Conservation (phyloP, 2,113 vertebrate species). For the Notiomystis cincta region DNA sequence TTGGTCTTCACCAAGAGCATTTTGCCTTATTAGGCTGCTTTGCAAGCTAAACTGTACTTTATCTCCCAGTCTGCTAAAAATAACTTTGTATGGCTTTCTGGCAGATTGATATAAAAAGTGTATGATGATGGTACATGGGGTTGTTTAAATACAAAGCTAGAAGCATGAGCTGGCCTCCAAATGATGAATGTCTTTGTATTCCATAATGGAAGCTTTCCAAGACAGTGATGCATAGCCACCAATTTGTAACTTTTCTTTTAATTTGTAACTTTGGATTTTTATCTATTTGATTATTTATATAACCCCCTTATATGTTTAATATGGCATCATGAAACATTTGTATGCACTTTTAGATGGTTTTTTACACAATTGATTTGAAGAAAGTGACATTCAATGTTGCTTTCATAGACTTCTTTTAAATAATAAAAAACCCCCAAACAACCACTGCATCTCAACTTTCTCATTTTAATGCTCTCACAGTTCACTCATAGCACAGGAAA, state of each 20-base stretch:
- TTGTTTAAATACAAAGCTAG: constrained; percentile 51
- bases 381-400: not conserved
- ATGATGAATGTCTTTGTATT: constrained; percentile 24
- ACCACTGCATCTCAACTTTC: not conserved
- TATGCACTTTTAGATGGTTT: not conserved
- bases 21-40: constrained; percentile 56
- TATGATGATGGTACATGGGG: not conserved
- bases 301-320: not conserved
- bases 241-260: constrained; percentile 26
- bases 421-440: not conserved
- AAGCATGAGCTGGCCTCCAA: constrained; percentile 13
- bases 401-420: not conserved
- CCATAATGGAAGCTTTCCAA: constrained; percentile 28
- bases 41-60: constrained; percentile 31
- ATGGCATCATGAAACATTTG: not conserved
- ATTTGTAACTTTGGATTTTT: not conserved
- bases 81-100: constrained; percentile 39
- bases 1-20: constrained; percentile 15
- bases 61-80: constrained; percentile 22
- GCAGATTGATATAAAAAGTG: constrained; percentile 49
- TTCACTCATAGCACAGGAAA: not conserved
- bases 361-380: not conserved
- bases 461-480: not conserved
- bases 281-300: not conserved
- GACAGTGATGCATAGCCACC: constrained; percentile 25